Evolutionary conservation across 2,113 vertebrate species (phyloP).

Genomic region (Pseudorasbora parva): DNA sequence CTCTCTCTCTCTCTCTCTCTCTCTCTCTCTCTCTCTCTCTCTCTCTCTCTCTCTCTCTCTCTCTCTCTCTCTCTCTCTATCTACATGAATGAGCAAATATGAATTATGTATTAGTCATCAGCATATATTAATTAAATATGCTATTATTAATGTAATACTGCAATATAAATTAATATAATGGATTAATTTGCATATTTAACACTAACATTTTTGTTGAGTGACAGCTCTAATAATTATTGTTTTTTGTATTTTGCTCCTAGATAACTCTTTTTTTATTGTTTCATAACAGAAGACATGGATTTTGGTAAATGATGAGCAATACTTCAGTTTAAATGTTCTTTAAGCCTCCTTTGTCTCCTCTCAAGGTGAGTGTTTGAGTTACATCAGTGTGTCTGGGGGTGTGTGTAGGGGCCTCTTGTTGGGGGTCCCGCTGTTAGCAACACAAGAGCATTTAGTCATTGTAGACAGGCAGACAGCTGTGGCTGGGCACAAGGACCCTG

Average conservation of each 20-base stretch:
- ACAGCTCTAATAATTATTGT: neutral
- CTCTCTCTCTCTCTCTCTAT: neutral
- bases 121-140: neutral
- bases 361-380: slow-evolving; percentile 45
- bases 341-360: neutral
- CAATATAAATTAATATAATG: neutral
- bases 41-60: too few species aligned
- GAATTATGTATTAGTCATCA: neutral
- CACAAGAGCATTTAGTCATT: slow-evolving; percentile 59
- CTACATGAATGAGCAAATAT: neutral
- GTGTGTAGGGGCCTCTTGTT: slow-evolving; percentile 19
- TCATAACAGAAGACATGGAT: neutral
- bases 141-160: neutral
- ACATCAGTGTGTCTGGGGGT: slow-evolving; percentile 23
- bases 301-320: neutral
- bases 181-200: neutral
- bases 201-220: neutral
- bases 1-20: too few species aligned
- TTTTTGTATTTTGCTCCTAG: neutral
- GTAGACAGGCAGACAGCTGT: slow-evolving; percentile 56
- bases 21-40: too few species aligned
- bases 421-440: slow-evolving; percentile 47
- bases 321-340: neutral
- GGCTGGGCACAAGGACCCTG: slow-evolving; percentile 53
- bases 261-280: neutral